phyloP scores from a whole-genome alignment of 1,140 invertebrate species.

The Drosophila subpulchrella region DNA sequence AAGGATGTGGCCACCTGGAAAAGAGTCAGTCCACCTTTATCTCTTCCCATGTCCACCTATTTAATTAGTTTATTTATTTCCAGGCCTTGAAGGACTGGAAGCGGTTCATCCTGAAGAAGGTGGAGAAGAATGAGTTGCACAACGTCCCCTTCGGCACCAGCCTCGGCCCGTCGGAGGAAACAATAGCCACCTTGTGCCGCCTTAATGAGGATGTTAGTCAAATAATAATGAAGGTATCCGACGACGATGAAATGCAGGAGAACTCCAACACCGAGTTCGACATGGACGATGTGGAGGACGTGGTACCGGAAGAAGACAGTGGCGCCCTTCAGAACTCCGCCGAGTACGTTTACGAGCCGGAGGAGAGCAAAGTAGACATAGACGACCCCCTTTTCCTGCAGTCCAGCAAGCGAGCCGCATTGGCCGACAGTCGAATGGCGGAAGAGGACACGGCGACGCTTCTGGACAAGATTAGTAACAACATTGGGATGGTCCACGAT shows the following conservation, averaged over 20 bases:
- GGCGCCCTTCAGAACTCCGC: slow-evolving; percentile 47
- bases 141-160: slow-evolving; percentile 63
- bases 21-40: slow-evolving; percentile 28
- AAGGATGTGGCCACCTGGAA: slow-evolving; percentile 69
- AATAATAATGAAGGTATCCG: slow-evolving; percentile 65
- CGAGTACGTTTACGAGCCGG: slow-evolving; percentile 59
- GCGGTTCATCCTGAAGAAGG: slow-evolving; percentile 68
- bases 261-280: slow-evolving; percentile 54
- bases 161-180: slow-evolving; percentile 64
- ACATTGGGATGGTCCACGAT: slow-evolving; percentile 41
- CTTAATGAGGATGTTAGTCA: slow-evolving; percentile 67
- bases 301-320: slow-evolving; percentile 64
- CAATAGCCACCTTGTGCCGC: slow-evolving; percentile 64
- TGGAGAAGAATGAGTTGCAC: slow-evolving; percentile 69
- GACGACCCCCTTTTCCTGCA: slow-evolving; percentile 68
- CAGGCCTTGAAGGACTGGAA: slow-evolving; percentile 75
- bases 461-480: slow-evolving; percentile 49
- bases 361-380: slow-evolving; percentile 57
- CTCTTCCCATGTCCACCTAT: too few species aligned
- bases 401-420: slow-evolving; percentile 28
- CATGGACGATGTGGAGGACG: slow-evolving; percentile 67
- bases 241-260: slow-evolving; percentile 68
- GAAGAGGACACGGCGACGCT: slow-evolving; percentile 26
- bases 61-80: neutral
- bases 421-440: slow-evolving; percentile 10